Evolutionary conservation across 2,113 vertebrate species (phyloP).

Genomic region (Terrapene triunguis): DNA sequence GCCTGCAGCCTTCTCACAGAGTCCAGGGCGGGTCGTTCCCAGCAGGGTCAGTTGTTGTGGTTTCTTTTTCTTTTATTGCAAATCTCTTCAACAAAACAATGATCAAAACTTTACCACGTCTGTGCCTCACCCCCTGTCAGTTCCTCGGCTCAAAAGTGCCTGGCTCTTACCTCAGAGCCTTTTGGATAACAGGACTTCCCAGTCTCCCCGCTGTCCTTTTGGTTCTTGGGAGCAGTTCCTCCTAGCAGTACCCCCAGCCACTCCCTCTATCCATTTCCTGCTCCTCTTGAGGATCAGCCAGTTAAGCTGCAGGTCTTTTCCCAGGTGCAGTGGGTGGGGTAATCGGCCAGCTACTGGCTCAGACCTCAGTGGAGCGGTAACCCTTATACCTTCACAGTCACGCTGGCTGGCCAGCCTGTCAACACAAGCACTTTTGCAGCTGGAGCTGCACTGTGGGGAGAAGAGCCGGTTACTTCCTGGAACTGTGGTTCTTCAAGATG

Average conservation of each 20-base stretch:
- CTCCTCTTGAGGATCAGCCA: background rate
- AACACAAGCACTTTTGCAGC: no score
- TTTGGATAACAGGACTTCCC: background rate
- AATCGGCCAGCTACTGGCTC: background rate
- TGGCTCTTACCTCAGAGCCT: background rate
- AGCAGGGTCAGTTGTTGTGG: accelerated
- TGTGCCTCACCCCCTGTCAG: background rate
- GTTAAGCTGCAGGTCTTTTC: no score
- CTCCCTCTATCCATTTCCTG: background rate
- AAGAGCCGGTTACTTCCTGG: no score
- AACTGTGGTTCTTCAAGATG: no score
- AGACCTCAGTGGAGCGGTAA: background rate
- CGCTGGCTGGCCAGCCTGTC: background rate
- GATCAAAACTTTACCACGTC: background rate
- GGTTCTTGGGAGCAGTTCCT: background rate
- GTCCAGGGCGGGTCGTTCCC: background rate
- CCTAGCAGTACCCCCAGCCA: no score
- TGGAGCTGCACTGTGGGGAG: no score
- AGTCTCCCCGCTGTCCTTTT: background rate
- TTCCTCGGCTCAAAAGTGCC: background rate
- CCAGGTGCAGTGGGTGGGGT: no score
- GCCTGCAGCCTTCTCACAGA: accelerated
- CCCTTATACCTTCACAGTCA: no score
- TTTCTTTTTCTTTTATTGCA: background rate
- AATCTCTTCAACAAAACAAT: background rate